Conservation (phyloP, 2,113 vertebrate species). For the Sinosuthora webbiana region DNA sequence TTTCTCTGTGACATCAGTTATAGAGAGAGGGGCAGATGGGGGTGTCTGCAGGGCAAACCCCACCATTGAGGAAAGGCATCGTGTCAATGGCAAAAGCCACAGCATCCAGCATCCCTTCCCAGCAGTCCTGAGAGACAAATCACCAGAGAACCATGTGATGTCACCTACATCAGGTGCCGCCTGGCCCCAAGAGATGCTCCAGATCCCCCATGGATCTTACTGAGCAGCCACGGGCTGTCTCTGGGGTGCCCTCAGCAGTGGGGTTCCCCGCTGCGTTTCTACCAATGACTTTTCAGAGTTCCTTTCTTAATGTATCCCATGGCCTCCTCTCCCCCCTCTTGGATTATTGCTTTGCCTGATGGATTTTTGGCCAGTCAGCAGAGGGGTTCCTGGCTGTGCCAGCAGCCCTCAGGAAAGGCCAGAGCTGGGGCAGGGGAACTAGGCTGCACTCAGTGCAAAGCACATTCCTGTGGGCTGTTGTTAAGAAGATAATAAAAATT, state of each 20-base stretch:
- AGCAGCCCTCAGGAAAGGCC: background rate
- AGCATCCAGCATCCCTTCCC: background rate
- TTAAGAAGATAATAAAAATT: background rate
- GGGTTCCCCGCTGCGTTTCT: background rate
- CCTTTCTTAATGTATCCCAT: background rate
- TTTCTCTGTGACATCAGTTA: background rate
- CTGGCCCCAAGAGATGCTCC: background rate
- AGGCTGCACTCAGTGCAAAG: background rate
- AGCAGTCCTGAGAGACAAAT: background rate
- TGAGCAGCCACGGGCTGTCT: background rate
- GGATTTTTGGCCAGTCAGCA: accelerated
- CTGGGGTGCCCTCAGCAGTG: background rate
- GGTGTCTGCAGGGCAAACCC: background rate
- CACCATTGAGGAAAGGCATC: accelerated
- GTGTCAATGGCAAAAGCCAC: background rate
- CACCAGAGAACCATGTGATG: background rate
- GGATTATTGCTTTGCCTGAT: background rate
- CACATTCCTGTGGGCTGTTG: background rate
- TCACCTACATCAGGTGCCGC: background rate
- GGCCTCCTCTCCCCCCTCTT: background rate
- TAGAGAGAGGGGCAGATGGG: accelerated
- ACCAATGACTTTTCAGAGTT: background rate
- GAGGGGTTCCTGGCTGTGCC: background rate
- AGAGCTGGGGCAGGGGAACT: background rate
- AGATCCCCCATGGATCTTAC: accelerated